Percentiles rank a stretch among this genome's conserved stretches.
These are phyloP conservation scores for Simalia tracyae DNA, from an alignment of 2,797 vertebrate species.

Conservation along the genomic window DNA sequence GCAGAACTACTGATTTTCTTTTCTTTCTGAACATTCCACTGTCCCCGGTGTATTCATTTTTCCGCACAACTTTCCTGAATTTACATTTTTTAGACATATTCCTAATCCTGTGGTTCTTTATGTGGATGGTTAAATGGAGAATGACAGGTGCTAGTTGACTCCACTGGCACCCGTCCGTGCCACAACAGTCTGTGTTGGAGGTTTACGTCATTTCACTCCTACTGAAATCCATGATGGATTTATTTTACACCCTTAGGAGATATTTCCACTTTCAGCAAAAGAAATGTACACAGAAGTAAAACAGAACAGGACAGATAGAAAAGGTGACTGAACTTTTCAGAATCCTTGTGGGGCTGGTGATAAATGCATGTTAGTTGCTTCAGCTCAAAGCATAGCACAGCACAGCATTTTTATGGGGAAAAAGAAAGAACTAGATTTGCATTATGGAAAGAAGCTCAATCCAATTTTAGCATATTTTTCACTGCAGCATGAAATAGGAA, in stretches of 20 bases:
- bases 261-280: not conserved
- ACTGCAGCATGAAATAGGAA: not conserved
- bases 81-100: not conserved
- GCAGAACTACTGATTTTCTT: not conserved
- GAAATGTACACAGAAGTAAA: not conserved
- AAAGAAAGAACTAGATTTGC: not conserved
- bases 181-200: not conserved
- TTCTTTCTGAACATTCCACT: not conserved
- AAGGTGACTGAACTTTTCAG: not conserved
- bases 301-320: not conserved
- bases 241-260: not conserved
- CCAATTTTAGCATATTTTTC: not conserved
- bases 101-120: not conserved
- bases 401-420: not conserved
- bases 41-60: not conserved
- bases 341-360: not conserved
- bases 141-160: not conserved
- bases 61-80: not conserved
- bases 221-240: not conserved
- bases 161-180: not conserved
- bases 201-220: not conserved
- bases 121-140: not conserved
- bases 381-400: not conserved
- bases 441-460: not conserved
- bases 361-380: slow-evolving; percentile 4